Conservation (phyloP, 2,797 vertebrate species). For the Ctenosaura bakeri region DNA sequence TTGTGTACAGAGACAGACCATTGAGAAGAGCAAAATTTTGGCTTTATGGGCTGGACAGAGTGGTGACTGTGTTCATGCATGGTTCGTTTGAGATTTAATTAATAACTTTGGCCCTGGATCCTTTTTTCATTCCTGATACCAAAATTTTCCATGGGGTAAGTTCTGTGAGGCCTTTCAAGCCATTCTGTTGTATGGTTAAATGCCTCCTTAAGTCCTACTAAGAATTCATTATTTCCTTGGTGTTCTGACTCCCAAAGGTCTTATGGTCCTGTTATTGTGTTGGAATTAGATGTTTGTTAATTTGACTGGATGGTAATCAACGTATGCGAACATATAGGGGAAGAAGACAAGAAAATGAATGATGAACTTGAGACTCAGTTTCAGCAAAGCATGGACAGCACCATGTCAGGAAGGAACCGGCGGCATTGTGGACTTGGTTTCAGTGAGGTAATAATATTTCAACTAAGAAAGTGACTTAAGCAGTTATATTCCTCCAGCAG, state of each 20-base stretch:
- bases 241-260: slow-evolving; percentile 4
- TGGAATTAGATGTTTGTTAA: slow-evolving; percentile 80
- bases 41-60: slow-evolving; percentile 5
- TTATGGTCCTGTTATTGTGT: slow-evolving; percentile 59
- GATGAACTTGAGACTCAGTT: slow-evolving; percentile 93
- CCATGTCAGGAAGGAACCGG: slow-evolving; percentile 91
- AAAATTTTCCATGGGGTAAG: not conserved
- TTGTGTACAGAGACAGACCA: not conserved
- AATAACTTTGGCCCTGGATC: not conserved
- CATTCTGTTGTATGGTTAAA: not conserved
- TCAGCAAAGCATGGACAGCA: slow-evolving; percentile 95
- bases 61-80: not conserved
- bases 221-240: not conserved
- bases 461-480: slow-evolving; percentile 1
- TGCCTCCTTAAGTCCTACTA: not conserved
- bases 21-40: not conserved
- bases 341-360: slow-evolving; percentile 92
- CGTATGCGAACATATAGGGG: slow-evolving; percentile 85
- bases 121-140: not conserved
- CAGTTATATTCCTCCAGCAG: not conserved
- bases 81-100: not conserved
- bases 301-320: slow-evolving; percentile 83
- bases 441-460: slow-evolving; percentile 85
- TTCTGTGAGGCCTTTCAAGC: not conserved
- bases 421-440: slow-evolving; percentile 96